phyloP scores from a whole-genome alignment of 2,113 vertebrate genomes.

The Oncorhynchus clarkii region DNA sequence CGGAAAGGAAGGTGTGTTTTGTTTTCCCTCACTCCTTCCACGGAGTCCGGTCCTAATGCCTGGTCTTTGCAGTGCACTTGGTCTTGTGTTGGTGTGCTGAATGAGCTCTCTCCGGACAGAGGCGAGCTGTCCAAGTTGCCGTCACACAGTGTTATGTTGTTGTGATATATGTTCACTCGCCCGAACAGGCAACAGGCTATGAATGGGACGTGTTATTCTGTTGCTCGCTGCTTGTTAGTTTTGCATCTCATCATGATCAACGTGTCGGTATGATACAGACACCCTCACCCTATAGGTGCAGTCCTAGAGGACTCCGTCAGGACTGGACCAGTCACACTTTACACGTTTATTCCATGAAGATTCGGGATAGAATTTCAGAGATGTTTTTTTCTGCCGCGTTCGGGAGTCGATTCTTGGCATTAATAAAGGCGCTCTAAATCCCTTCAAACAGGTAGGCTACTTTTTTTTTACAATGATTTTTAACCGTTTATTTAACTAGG shows the following conservation, averaged over 20 bases:
- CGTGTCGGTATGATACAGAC: neutral
- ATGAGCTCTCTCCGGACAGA: neutral
- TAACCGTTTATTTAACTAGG: too few species aligned
- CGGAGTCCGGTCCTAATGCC: too few species aligned
- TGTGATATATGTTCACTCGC: neutral
- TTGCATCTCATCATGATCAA: constrained; percentile 6
- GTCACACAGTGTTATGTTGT: neutral
- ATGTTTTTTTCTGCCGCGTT: neutral
- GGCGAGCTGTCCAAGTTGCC: neutral
- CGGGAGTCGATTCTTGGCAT: neutral
- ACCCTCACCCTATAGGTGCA: neutral
- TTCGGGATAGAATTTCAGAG: neutral
- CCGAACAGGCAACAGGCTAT: constrained; percentile 2
- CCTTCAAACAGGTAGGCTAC: neutral
- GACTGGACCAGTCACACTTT: too few species aligned
- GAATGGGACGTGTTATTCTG: constrained; percentile 5
- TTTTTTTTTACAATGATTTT: too few species aligned
- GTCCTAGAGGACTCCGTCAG: neutral
- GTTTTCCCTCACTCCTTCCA: too few species aligned
- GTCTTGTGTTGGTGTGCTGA: too few species aligned
- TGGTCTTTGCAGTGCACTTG: too few species aligned
- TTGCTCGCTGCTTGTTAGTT: neutral
- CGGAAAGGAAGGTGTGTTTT: too few species aligned
- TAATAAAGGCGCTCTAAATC: neutral
- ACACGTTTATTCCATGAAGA: neutral